phyloP scores from a whole-genome alignment of 2,888 invertebrate genomes.

The Operophtera brumata region DNA sequence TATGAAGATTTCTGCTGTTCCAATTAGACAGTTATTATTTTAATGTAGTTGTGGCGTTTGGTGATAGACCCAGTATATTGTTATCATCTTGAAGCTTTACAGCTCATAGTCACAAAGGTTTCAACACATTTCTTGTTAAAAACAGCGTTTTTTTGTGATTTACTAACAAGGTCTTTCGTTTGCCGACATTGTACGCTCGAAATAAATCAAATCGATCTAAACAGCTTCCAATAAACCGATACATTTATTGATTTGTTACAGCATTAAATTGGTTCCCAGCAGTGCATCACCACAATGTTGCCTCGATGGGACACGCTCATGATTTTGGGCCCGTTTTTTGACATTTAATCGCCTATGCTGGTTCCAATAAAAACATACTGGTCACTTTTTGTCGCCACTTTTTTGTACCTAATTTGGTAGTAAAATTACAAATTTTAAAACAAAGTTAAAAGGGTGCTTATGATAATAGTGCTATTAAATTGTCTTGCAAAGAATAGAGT shows the following conservation, averaged over 20 bases:
- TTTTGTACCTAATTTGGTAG: conserved; percentile 44
- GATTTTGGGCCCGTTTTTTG: conserved; percentile 48
- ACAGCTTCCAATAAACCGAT: conserved; percentile 79
- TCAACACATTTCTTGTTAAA: conserved; percentile 10
- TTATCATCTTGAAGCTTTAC: background rate
- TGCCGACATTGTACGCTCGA: conserved; percentile 63
- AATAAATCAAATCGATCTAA: conserved; percentile 79
- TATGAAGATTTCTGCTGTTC: too few relatives aligned
- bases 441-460: background rate
- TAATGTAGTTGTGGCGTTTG: conserved; percentile 14
- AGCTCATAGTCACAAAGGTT: conserved; percentile 2
- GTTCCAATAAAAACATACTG: conserved; percentile 42
- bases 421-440: background rate
- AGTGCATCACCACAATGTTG: conserved; percentile 63
- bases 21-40: conserved; percentile 18
- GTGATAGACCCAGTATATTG: background rate
- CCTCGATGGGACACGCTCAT: conserved; percentile 56
- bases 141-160: conserved; percentile 63
- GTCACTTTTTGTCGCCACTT: conserved; percentile 46
- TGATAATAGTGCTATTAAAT: background rate
- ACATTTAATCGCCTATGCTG: conserved; percentile 41
- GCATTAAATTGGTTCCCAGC: conserved; percentile 79
- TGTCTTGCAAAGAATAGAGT: too few relatives aligned
- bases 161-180: conserved; percentile 76
- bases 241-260: conserved; percentile 81